Percentiles rank a stretch among this genome's conserved stretches.
Conservation (phyloP, 2,113 vertebrate species). For the Cottus gobio region DNA sequence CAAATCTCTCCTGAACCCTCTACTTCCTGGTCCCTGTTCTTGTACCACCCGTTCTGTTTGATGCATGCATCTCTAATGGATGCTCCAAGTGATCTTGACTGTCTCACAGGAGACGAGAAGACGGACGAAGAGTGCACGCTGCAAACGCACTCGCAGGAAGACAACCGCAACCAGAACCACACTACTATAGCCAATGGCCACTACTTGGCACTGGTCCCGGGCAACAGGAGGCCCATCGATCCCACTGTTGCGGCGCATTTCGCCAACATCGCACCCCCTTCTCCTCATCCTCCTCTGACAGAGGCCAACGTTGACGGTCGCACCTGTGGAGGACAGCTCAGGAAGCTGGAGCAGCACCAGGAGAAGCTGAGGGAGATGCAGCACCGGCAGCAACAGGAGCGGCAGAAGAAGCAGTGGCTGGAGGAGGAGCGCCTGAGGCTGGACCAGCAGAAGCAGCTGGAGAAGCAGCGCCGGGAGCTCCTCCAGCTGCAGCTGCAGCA, state of each 20-base stretch:
- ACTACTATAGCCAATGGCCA: conserved; percentile 67
- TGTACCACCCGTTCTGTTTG: conserved; percentile 61
- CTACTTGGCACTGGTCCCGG: conserved; percentile 75
- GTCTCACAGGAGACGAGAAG: conserved; percentile 81
- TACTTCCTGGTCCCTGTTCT: conserved; percentile 43
- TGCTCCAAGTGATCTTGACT: conserved; percentile 81
- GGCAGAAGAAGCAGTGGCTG: conserved; percentile 71
- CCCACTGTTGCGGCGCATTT: conserved; percentile 60
- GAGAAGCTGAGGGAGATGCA: conserved; percentile 63
- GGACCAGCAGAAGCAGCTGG: conserved; percentile 77
- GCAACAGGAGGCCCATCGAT: conserved; percentile 75
- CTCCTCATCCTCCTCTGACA: conserved; percentile 21
- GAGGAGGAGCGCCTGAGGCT: conserved; percentile 74
- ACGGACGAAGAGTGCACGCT: conserved; percentile 33
- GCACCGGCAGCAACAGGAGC: conserved; percentile 69
- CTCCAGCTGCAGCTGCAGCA: conserved; percentile 76
- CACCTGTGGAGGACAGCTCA: conserved; percentile 58
- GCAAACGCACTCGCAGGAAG: conserved; percentile 52
- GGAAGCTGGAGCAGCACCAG: conserved; percentile 74
- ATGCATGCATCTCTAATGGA: conserved; percentile 75
- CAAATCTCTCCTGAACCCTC: conserved; percentile 53
- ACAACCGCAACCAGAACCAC: conserved; percentile 75
- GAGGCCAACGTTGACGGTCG: not conserved
- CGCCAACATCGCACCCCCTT: conserved; percentile 22
- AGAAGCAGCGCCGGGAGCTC: conserved; percentile 76